Percentiles rank a stretch among this genome's conserved stretches.
Evolutionary conservation across 2,113 vertebrate genomes (phyloP).

Genomic region (Rhodinocichla rosea): DNA sequence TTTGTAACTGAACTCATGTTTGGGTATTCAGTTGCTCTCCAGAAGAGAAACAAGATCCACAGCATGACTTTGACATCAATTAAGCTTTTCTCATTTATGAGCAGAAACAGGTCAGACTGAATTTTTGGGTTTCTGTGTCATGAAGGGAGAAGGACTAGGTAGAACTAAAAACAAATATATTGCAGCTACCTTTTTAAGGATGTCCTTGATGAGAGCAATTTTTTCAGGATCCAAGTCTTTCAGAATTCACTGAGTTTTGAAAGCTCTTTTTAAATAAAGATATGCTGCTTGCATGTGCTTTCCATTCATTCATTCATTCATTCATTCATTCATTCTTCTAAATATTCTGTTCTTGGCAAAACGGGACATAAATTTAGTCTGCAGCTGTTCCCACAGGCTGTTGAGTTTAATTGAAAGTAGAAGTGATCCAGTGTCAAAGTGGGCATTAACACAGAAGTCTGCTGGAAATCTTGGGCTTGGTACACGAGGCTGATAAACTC

Average conservation of each 20-base stretch:
- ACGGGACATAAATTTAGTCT: background rate
- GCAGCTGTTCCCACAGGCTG: background rate
- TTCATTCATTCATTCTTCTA: background rate
- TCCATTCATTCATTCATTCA: background rate
- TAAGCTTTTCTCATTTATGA: background rate
- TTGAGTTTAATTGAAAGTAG: background rate
- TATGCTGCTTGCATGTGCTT: background rate
- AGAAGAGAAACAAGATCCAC: background rate
- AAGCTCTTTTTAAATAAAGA: background rate
- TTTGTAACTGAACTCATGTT: background rate
- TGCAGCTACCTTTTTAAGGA: background rate
- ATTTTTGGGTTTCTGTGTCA: background rate
- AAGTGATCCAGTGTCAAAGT: background rate
- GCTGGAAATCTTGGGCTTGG: background rate
- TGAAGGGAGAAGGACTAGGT: background rate
- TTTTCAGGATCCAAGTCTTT: background rate
- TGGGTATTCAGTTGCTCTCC: background rate
- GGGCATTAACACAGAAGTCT: background rate
- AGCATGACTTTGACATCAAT: background rate
- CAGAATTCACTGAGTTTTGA: background rate
- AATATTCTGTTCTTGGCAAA: constrained; percentile 2
- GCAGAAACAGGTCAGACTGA: background rate
- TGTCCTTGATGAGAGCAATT: background rate
- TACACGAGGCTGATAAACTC: background rate
- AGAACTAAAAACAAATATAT: background rate